A percentile compares a stretch with the other conserved stretches of the same genome.
These are phyloP conservation scores for Daubentonia madagascariensis DNA, from an alignment of 2,113 vertebrate genomes.

Conservation along the genomic window DNA sequence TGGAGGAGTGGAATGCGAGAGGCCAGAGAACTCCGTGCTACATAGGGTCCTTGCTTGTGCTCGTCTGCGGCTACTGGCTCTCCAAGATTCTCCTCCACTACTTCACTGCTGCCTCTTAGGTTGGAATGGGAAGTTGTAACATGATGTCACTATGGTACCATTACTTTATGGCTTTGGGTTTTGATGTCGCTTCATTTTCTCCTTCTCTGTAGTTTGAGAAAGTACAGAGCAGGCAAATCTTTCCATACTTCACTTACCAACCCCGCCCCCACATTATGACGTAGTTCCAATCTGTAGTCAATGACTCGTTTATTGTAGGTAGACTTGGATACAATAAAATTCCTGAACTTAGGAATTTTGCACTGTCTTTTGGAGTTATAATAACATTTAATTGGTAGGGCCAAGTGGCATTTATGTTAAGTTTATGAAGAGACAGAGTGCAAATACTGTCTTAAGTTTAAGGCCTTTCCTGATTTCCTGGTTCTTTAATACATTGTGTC, in stretches of 20 bases:
- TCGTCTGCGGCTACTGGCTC: not conserved
- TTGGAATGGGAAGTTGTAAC: not conserved
- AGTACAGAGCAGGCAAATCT: not conserved
- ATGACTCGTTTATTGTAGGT: not conserved
- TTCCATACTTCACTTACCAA: not conserved
- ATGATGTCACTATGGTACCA: not conserved
- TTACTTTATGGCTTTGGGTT: not conserved
- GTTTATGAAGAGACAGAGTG: not conserved
- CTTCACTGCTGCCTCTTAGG: not conserved
- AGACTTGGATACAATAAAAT: not conserved
- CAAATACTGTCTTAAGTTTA: not conserved
- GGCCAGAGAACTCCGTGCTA: not conserved
- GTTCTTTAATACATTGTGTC: not conserved
- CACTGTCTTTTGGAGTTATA: not conserved
- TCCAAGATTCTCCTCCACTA: not conserved
- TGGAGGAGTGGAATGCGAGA: not conserved
- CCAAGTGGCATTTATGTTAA: not conserved
- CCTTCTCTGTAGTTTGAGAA: not conserved
- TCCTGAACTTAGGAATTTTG: not conserved
- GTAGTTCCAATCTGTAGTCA: not conserved
- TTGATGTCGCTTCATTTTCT: not conserved
- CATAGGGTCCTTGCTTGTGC: not conserved
- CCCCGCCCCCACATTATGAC: not conserved
- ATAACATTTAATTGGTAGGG: not conserved
- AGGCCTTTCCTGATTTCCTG: not conserved